Conservation (phyloP, 2,113 vertebrate genomes). For the Pachycephala philippinensis region DNA sequence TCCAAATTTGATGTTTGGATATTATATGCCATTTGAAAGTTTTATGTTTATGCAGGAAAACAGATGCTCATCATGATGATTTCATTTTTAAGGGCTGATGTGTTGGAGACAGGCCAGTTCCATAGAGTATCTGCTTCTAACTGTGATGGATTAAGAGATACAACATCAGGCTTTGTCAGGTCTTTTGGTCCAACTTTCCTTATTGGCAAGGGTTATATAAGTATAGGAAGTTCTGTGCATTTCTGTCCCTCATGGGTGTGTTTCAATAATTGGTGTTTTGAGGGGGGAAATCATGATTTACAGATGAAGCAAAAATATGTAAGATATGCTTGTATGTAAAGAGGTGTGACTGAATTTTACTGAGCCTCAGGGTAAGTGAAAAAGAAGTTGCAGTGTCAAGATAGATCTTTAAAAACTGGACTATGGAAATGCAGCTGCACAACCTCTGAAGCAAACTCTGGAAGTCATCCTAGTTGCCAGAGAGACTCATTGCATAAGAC, state of each 20-base stretch:
- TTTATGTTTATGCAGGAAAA: slow-evolving; percentile 10
- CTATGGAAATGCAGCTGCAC: slow-evolving; percentile 17
- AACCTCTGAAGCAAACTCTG: background rate
- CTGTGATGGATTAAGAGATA: slow-evolving; percentile 15
- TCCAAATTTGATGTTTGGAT: background rate
- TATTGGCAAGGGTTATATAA: background rate
- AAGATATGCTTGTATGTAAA: background rate
- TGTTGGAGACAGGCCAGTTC: background rate
- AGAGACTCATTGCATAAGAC: background rate
- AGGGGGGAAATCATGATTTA: background rate
- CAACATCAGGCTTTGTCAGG: background rate
- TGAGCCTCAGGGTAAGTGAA: background rate
- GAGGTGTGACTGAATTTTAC: slow-evolving; percentile 23
- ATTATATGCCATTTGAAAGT: background rate
- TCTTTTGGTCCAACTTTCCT: background rate
- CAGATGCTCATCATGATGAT: slow-evolving; percentile 7
- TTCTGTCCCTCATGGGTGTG: slow-evolving; percentile 12
- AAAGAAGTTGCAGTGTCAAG: background rate
- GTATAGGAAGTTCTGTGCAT: background rate
- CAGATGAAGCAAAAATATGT: slow-evolving; percentile 15
- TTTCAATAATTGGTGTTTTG: background rate
- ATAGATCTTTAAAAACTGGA: background rate
- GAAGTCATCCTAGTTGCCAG: background rate
- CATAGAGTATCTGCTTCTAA: background rate
- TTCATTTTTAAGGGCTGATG: slow-evolving; percentile 3